phyloP scores from a whole-genome alignment of 2,888 invertebrate species.

The Tetragonula carbonaria region DNA sequence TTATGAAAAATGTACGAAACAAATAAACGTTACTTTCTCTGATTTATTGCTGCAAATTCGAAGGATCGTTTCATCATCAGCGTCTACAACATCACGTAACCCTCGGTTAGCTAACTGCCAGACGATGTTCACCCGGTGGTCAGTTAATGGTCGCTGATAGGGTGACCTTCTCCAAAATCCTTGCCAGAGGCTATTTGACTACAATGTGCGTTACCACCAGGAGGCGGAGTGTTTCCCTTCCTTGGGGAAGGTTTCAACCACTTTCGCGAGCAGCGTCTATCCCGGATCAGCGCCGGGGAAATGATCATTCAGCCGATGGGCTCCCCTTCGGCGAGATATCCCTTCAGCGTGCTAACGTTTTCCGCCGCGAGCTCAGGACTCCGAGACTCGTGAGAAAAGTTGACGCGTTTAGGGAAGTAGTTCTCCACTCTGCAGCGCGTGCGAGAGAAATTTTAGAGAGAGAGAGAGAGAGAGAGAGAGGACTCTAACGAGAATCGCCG shows the following conservation, averaged over 20 bases:
- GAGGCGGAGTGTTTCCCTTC: background rate
- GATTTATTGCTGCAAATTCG: too few species aligned
- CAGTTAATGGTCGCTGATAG: background rate
- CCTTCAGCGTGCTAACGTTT: background rate
- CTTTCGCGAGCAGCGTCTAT: background rate
- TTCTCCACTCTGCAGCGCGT: background rate
- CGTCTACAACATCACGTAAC: background rate
- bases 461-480: too few species aligned
- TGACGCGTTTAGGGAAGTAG: background rate
- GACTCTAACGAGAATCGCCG: background rate
- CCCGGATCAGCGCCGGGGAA: background rate
- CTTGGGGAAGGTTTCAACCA: background rate
- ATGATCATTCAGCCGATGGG: background rate
- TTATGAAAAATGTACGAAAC: too few species aligned
- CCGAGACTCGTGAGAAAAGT: background rate
- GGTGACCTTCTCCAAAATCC: background rate
- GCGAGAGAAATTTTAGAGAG: background rate
- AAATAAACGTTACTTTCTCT: too few species aligned
- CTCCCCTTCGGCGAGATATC: background rate
- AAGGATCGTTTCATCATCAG: background rate
- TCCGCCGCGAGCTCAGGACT: background rate
- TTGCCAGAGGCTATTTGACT: conserved; percentile 1
- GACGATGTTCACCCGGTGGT: background rate
- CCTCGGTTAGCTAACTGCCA: background rate
- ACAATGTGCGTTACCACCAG: background rate